Evolutionary conservation across 2,888 invertebrate genomes (phyloP), one percentile per base, ranked within the genome.

Genomic region (Dasysyrphus tricinctus): DNA sequence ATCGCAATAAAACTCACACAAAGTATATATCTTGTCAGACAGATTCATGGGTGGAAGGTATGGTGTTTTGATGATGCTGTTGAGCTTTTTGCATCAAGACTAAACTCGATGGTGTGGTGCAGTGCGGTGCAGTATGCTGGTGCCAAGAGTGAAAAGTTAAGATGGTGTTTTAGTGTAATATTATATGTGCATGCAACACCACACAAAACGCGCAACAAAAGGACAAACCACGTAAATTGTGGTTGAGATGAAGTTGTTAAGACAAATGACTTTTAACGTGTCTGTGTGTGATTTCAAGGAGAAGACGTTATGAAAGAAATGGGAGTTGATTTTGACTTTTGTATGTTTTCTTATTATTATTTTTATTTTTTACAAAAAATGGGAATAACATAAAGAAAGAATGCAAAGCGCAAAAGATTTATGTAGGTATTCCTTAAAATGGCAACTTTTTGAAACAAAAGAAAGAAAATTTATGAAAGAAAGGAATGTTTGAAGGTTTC

Each of bases 1-100:
- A 83, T 83, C 82, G 82, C 74, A 83, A 83, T 83, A 80, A 83
- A 83, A 79, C 70, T 83, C 79, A 75, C 69, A 77, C 70, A 75
- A 70, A 51, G 70, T 79, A 42, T 12, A 75, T 57, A 75, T 70
- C 75, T 69, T 75, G 74, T 75, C 83, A 80, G 79, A 83, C 79
- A 83, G 83, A 65, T 47, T 69, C 57, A 72, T 72, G 57, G 72
- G 12, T 42, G 76, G 24, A 2, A 24, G 24, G 24, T 24, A 24
- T 24, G 24, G 67, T 59, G 67, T 49, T 19, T 61, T 51, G 61
- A 69, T 51, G 61, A 69, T 59, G 63, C 4, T 19, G 49, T 73
- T 61, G 29, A 57, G 56, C 12, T 19, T 80, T 69, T 73, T 67
- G 57, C 59, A 19, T 44, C 56, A 32, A 47, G 29, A 47, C 69